A percentile compares a stretch with the other conserved stretches of the same genome.
phyloP scores from a whole-genome alignment of 2,797 vertebrate species.

The Prionace glauca region DNA sequence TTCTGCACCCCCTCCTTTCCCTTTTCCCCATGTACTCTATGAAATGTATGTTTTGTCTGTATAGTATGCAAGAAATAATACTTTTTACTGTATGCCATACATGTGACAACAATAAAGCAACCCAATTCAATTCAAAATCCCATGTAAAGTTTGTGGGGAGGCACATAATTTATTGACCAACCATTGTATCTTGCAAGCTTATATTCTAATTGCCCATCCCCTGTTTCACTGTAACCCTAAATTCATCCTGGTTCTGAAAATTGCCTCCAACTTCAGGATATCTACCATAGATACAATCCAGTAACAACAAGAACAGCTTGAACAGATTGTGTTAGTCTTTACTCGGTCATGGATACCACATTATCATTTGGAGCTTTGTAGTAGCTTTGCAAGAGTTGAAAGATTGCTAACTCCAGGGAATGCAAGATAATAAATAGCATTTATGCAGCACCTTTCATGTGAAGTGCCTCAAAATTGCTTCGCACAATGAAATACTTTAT shows the following conservation, averaged over 20 bases:
- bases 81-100: too few relatives aligned
- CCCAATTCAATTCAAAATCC: not conserved
- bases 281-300: not conserved
- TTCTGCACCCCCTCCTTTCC: too few relatives aligned
- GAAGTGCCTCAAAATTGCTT: not conserved
- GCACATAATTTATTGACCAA: too few relatives aligned
- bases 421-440: constrained; percentile 27
- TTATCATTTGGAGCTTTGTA: constrained; percentile 7
- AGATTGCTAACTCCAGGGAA: not conserved
- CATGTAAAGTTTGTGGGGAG: not conserved
- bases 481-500: constrained; percentile 22
- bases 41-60: too few relatives aligned
- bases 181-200: not conserved
- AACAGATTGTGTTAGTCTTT: constrained; percentile 22
- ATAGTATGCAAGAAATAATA: too few relatives aligned
- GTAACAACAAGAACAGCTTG: not conserved
- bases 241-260: not conserved
- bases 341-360: not conserved
- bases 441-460: not conserved
- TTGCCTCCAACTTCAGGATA: not conserved
- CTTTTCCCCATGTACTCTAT: too few relatives aligned
- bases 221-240: not conserved
- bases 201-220: not conserved
- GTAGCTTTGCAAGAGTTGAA: not conserved
- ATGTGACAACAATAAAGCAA: too few relatives aligned